Evolutionary conservation across 1,140 invertebrate genomes (phyloP).

Genomic region (Achatina immaculata): DNA sequence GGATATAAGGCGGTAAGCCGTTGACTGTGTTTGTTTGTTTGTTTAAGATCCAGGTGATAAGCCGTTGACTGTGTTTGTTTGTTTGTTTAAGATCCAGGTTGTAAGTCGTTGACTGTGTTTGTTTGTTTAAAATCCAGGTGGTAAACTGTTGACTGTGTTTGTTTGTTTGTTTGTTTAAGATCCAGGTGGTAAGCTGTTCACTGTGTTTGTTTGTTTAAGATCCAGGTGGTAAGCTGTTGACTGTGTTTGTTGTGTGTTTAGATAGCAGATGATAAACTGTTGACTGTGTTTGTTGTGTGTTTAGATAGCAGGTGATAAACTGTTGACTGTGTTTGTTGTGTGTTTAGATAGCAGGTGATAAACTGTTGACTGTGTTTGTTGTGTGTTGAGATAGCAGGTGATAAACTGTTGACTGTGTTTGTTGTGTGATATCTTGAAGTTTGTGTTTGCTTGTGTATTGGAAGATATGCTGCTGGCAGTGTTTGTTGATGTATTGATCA

Average conservation of each 20-base stretch:
- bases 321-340: not conserved
- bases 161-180: not conserved
- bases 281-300: not conserved
- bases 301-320: not conserved
- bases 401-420: not conserved
- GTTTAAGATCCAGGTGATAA: too few relatives aligned
- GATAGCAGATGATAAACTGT: not conserved
- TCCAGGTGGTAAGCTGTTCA: too few relatives aligned
- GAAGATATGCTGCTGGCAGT: too few relatives aligned
- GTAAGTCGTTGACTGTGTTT: too few relatives aligned
- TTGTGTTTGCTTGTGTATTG: too few relatives aligned
- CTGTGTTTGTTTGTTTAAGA: too few relatives aligned
- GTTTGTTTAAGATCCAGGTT: too few relatives aligned
- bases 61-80: too few relatives aligned
- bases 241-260: not conserved
- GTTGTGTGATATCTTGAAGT: not conserved
- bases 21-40: too few relatives aligned
- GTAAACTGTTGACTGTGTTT: constrained; percentile 41
- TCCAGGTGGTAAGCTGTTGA: not conserved
- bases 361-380: not conserved
- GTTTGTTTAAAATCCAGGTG: too few relatives aligned
- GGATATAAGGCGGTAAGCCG: too few relatives aligned
- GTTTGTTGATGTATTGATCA: too few relatives aligned
- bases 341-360: not conserved
- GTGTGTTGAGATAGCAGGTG: not conserved